Percentiles rank a stretch among this genome's conserved stretches.
These are phyloP conservation scores for Prunella himalayana DNA, from an alignment of 2,113 vertebrate species.

Conservation along the genomic window DNA sequence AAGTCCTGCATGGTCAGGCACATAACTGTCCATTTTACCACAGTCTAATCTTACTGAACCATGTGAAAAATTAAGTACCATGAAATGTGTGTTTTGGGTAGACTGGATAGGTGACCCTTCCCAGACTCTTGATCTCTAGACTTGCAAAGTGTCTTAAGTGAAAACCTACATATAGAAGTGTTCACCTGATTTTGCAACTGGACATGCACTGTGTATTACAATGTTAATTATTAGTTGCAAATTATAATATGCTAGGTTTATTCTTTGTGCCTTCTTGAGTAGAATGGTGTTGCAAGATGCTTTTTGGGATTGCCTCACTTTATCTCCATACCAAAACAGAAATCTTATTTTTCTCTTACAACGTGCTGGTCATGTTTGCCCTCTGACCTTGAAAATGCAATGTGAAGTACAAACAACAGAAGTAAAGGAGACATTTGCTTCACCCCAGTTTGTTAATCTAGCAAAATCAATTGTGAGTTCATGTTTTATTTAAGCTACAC, in stretches of 20 bases:
- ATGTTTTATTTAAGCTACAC: neutral
- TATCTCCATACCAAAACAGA: neutral
- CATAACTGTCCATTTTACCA: neutral
- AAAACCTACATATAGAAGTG: neutral
- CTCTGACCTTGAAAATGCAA: neutral
- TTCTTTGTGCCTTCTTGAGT: neutral
- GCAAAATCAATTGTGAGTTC: neutral
- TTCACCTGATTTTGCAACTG: neutral
- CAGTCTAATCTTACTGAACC: neutral
- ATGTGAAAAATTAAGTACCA: neutral
- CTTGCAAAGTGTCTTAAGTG: neutral
- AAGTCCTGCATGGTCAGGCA: neutral
- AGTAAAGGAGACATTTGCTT: neutral
- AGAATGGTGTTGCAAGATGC: neutral
- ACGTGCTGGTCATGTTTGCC: neutral
- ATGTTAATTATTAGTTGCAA: neutral
- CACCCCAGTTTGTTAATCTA: neutral
- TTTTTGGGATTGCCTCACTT: neutral
- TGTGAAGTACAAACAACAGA: neutral
- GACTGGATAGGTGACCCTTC: neutral
- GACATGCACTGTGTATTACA: neutral
- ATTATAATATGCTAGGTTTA: neutral
- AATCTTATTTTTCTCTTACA: neutral
- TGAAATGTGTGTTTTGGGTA: neutral
- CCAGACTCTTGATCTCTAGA: neutral